phyloP scores from a whole-genome alignment of 2,888 invertebrate genomes.

The Isoperla grammatica region DNA sequence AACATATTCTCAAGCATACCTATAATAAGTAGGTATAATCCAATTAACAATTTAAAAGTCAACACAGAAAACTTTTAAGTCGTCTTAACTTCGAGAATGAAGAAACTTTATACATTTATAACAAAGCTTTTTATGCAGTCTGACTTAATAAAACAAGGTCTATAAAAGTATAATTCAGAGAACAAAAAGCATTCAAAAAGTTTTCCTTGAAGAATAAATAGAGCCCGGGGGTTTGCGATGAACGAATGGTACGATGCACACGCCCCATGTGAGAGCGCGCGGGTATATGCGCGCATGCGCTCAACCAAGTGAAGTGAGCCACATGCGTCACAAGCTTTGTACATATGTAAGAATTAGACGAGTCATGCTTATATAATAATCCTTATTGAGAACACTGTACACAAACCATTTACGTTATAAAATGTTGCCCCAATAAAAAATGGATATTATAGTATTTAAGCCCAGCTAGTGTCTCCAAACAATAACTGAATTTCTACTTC shows the following conservation, averaged over 20 bases:
- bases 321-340: no score
- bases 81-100: slow-evolving; percentile 19
- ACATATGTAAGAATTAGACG: no score
- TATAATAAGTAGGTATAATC: no score
- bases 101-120: slow-evolving; percentile 28
- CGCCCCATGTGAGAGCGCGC: background rate
- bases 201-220: background rate
- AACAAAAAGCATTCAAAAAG: background rate
- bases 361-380: no score
- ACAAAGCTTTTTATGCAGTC: slow-evolving; percentile 21
- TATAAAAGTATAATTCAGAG: background rate
- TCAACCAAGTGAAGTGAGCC: no score
- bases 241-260: background rate
- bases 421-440: no score
- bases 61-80: slow-evolving; percentile 20
- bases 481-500: no score
- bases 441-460: no score
- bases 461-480: no score
- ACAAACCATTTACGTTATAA: no score
- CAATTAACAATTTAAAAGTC: slow-evolving; percentile 7
- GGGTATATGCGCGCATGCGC: background rate
- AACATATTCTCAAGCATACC: no score
- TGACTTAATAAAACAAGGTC: slow-evolving; percentile 15
- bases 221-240: background rate
- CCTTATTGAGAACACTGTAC: no score